Evolutionary conservation across 2,888 invertebrate genomes (phyloP), one percentile per base, ranked within the genome.

Genomic region (Hypena proboscidalis): DNA sequence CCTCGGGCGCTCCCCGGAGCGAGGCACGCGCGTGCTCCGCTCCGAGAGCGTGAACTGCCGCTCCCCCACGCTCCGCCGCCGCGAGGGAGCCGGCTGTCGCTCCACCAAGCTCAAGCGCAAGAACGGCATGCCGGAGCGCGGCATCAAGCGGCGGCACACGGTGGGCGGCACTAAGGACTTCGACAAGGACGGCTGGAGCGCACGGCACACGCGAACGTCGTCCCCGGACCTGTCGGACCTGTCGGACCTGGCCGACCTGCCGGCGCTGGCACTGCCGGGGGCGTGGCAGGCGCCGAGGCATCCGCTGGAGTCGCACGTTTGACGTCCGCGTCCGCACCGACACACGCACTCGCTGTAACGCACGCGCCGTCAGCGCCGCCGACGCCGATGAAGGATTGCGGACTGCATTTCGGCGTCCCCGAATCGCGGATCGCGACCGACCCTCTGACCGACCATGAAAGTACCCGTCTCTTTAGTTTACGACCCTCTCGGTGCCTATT

Each of bases 111-210:
- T 94, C 43, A 95, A 95, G 82, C 87, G 95, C 58, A 95, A 95
- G 84, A 95, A 94, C 80, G 95, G 95, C 48, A 94, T 94, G 94
- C 94, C 94, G n/a, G 95, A 95, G 81, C 90, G 95, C 58, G 95
- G 96, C 53, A 96, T 97, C 70, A 97, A 97, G 84, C 93, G 98
- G 26, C 92, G 98, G 15, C 97, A 98, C 87, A 98, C 98, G 0
- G 97, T 98, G 4, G 97, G 97, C 51, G 97, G 98, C 38, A 96
- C 96, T n/a, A 96, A 97, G 84, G 97, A 97, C 85, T 95, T 91
- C 80, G 91, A 90, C 80, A 90, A 90, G 91, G 93, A 91, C 91
- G 92, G 90, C 74, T 85, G 93, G 93, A 80, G 91, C 85, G 89
- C 92, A 84, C 82, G 92, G 58, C 87, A 92, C 89, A 86, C 93